Base-by-base conservation (phyloP, 1,140 invertebrate species). In the Drosophila auraria region DNA sequence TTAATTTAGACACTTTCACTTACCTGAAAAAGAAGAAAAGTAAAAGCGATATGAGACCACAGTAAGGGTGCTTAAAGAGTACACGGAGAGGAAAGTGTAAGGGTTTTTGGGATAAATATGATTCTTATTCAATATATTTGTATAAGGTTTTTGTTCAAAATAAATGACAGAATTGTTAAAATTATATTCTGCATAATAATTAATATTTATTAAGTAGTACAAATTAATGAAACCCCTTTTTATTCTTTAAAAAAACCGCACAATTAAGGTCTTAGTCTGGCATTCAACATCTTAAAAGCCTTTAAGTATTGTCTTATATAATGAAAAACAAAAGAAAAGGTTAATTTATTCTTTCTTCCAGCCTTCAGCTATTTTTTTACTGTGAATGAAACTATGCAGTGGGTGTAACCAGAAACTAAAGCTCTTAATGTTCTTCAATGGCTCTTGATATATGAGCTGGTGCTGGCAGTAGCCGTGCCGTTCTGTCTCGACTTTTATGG, bases 391-490 rank as follows among this genome's bases (percentile, higher is more conserved):
- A 45, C 17, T 30, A 40, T 71, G 40, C 25, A 11, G 59, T 45
- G 82, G 66, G 64, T 59, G 82, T 71, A 42, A 30, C 58, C 53
- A 54, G 49, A 74, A 76, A 57, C 60, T 50, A 50, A 68, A 72
- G 71, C 76, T 83, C 70, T 82, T 86, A 87, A 87, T 87, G 80
- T 62, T 87, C 81, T 61, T 68, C 83, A 86, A 76, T 83, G 71
- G 83, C 80, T 58, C 77, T 68, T 87, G 80, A 87, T 87, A 87
- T 87, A 87, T 61, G 83, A 87, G 80, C 27, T 60, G 15, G 23
- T 72, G 70, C 59, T 56, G 33, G 60, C 14, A 5, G 54, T 40
- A 23, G 54, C 23, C 40, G 44, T 33, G 63, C 44, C 53, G 57
- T 58, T 60, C 38, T 15, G 53, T 60, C 40, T 27, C 17, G 49